phyloP scores from a whole-genome alignment of 2,797 vertebrate species.

The Arctocebus calabarensis region DNA sequence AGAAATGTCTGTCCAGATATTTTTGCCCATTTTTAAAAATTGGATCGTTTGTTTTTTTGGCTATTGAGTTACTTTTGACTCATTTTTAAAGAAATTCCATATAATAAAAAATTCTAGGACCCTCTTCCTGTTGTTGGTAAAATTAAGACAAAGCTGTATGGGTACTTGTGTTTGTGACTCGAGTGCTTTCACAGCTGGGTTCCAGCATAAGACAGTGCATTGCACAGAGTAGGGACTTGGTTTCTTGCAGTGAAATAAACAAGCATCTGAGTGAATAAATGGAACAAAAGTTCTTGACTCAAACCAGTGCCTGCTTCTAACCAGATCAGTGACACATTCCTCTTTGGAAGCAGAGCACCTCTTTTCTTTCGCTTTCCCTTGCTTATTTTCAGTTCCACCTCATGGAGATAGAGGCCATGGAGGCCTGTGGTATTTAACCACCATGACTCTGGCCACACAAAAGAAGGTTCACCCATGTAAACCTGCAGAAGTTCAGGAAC shows the following conservation, averaged over 20 bases:
- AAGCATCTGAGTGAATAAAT: background rate
- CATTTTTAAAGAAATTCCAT: constrained; percentile 22
- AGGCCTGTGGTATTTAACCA: background rate
- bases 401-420: background rate
- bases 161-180: background rate
- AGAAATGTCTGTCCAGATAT: background rate
- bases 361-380: background rate
- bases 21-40: background rate
- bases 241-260: background rate
- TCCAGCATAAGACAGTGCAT: background rate
- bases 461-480: background rate
- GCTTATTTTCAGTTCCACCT: background rate
- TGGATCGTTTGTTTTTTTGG: background rate
- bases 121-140: constrained; percentile 12
- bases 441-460: background rate
- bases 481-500: background rate
- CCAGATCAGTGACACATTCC: background rate
- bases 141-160: background rate
- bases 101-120: background rate
- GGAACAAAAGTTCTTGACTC: background rate
- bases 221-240: background rate
- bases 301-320: background rate
- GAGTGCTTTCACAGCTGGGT: background rate
- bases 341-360: background rate
- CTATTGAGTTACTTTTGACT: background rate